These are phyloP conservation scores for Melieria crassipennis DNA, from an alignment of 2,888 invertebrate genomes.

Conservation along the genomic window DNA sequence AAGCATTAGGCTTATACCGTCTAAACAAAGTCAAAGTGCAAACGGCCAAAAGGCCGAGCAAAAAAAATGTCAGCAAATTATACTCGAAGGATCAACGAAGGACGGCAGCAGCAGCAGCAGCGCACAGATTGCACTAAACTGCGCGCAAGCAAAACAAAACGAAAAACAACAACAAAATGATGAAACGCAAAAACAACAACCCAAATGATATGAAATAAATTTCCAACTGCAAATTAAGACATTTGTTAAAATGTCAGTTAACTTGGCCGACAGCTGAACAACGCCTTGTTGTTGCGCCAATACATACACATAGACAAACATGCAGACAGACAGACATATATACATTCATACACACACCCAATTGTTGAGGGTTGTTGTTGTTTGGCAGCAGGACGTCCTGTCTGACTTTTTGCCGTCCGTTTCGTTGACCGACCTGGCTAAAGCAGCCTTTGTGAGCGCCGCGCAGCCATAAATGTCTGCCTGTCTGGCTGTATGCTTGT, in stretches of 20 bases:
- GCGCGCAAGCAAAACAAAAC: neutral
- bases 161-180: neutral
- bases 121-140: neutral
- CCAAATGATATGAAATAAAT: neutral
- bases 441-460: neutral
- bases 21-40: too few species aligned
- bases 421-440: neutral
- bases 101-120: neutral
- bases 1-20: too few species aligned
- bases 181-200: neutral
- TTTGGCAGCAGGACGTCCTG: conserved; percentile 37
- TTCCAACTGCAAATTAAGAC: conserved; percentile 45
- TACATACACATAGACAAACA: too few species aligned
- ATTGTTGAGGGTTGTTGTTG: conserved; percentile 18
- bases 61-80: neutral
- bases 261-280: conserved; percentile 37
- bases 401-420: neutral
- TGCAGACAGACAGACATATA: neutral
- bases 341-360: conserved; percentile 34
- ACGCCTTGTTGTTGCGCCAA: conserved; percentile 39
- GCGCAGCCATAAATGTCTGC: neutral
- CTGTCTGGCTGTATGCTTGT: conserved; percentile 10
- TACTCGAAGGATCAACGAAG: neutral
- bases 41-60: too few species aligned
- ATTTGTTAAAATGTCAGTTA: conserved; percentile 45